Conservation (phyloP, 2,113 vertebrate genomes). For the Galeopterus variegatus region DNA sequence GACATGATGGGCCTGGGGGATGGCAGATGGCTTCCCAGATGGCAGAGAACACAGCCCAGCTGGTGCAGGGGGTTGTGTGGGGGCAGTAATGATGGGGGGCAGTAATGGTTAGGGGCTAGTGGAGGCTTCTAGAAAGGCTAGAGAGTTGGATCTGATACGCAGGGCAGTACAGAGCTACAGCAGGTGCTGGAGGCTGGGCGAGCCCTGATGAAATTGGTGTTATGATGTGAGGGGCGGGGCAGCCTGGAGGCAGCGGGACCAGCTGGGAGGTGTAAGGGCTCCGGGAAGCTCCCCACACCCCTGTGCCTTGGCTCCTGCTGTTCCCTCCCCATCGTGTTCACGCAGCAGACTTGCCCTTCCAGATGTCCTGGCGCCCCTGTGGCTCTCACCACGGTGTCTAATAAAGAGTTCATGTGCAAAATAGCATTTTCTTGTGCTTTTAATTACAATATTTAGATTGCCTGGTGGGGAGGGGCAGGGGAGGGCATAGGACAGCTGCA, state of each 20-base stretch:
- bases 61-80: neutral
- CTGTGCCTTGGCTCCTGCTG: neutral
- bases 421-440: neutral
- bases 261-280: neutral
- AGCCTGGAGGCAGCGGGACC: neutral
- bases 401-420: neutral
- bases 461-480: rapidly evolving
- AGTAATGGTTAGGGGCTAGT: neutral
- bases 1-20: neutral
- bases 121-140: neutral
- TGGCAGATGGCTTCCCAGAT: slow-evolving; percentile 64
- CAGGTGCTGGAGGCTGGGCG: neutral
- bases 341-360: neutral
- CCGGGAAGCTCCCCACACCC: neutral
- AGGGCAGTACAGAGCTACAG: neutral
- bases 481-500: neutral
- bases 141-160: neutral
- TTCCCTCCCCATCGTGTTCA: neutral
- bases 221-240: too few relatives aligned
- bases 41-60: slow-evolving; percentile 14
- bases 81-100: neutral
- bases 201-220: neutral
- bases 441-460: neutral
- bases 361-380: neutral
- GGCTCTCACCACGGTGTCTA: neutral